These are phyloP conservation scores for Danio kyathit DNA, from an alignment of 2,797 vertebrate species.

Conservation along the genomic window DNA sequence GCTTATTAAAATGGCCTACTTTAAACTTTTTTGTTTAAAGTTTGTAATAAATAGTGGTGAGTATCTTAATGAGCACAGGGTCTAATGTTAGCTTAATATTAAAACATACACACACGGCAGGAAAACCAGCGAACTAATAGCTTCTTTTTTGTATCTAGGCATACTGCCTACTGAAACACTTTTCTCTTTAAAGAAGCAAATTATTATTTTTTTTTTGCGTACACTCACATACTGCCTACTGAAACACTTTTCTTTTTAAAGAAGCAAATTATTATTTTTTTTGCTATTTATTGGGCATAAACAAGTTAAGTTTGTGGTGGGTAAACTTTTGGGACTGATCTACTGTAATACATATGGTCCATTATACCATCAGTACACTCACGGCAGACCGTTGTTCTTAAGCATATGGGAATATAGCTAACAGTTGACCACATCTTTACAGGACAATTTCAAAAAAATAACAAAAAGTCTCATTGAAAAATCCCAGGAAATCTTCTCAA, in stretches of 20 bases:
- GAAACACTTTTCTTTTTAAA: constrained; percentile 62
- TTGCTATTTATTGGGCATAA: constrained; percentile 59
- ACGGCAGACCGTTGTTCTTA: neutral
- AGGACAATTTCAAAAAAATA: neutral
- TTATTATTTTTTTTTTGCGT: too few relatives aligned
- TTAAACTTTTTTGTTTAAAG: constrained; percentile 2
- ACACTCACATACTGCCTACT: constrained; percentile 57
- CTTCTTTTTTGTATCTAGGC: constrained; percentile 55
- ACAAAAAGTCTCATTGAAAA: constrained; percentile 17
- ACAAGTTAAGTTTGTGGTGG: constrained; percentile 46
- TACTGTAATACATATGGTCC: constrained; percentile 15
- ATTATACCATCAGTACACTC: constrained; percentile 12
- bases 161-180: constrained; percentile 59
- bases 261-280: constrained; percentile 50
- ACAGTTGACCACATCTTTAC: constrained; percentile 16
- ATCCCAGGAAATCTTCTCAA: neutral
- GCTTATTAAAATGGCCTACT: neutral
- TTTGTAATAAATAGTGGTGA: constrained; percentile 17
- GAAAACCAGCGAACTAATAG: neutral
- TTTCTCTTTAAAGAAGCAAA: constrained; percentile 60
- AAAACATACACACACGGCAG: constrained; percentile 27
- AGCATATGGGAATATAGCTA: constrained; percentile 10
- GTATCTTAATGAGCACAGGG: constrained; percentile 18
- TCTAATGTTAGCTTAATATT: constrained; percentile 35
- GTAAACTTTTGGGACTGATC: constrained; percentile 47